These are phyloP conservation scores for Umimayanthus kanabou DNA, from an alignment of 92 coral and sea anemone species.

Conservation along the genomic window DNA sequence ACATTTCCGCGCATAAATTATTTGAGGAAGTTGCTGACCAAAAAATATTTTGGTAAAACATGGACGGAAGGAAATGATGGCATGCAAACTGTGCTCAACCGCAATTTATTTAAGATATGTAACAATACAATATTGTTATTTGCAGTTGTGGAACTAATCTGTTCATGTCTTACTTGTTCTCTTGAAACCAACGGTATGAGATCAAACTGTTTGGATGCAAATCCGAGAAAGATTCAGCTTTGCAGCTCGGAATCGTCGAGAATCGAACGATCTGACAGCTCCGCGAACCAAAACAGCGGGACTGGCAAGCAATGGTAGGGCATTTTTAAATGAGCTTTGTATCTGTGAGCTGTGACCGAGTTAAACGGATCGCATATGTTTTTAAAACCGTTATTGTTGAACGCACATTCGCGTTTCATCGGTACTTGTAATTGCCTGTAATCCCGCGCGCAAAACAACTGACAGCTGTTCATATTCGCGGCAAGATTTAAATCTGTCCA, in stretches of 20 bases:
- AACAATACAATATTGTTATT: constrained; percentile 18
- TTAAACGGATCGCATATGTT: not conserved
- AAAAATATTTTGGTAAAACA: not conserved
- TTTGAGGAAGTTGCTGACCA: constrained; percentile 2
- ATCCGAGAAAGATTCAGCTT: not conserved
- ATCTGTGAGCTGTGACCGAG: not conserved
- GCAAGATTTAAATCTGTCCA: not conserved
- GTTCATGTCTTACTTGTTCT: constrained; percentile 36
- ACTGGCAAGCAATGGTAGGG: constrained; percentile 15
- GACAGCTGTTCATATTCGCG: constrained; percentile 7
- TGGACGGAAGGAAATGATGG: not conserved
- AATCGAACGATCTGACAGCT: not conserved
- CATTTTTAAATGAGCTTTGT: not conserved
- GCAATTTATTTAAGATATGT: not conserved
- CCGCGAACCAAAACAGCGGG: constrained; percentile 10
- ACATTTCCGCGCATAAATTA: constrained; percentile 12
- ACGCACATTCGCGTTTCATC: too few relatives aligned
- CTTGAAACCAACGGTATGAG: constrained; percentile 1
- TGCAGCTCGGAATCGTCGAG: constrained; percentile 16
- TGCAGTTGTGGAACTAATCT: constrained; percentile 31
- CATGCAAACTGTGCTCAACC: not conserved
- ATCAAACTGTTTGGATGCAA: not conserved
- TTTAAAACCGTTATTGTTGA: not conserved
- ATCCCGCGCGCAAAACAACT: too few relatives aligned
- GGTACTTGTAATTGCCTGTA: too few relatives aligned